Conservation (phyloP, 1,140 invertebrate species). For the Calliopsis andreniformis region DNA sequence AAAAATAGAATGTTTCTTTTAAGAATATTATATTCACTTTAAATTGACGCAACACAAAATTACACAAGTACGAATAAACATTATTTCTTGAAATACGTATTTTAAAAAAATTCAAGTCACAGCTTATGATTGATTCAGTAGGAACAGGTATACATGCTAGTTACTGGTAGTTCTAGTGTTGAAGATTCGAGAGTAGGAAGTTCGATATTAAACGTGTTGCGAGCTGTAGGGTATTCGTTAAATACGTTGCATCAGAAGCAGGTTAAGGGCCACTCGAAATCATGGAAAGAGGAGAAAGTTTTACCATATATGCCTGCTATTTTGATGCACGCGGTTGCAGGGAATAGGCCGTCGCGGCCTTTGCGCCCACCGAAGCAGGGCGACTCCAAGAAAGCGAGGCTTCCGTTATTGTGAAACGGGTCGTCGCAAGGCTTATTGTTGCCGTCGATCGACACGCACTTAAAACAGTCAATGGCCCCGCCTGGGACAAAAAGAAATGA, state of each 20-base stretch:
- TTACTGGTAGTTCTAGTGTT: no score
- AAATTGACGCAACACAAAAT: no score
- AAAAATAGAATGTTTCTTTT: no score
- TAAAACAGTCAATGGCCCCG: slow-evolving; percentile 95
- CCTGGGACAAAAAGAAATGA: slow-evolving; percentile 70
- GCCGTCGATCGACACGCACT: slow-evolving; percentile 95
- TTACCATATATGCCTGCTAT: slow-evolving; percentile 92
- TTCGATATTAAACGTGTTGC: not conserved
- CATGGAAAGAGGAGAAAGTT: slow-evolving; percentile 33
- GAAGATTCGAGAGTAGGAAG: not conserved
- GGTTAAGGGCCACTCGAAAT: slow-evolving; percentile 46
- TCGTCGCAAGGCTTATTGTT: slow-evolving; percentile 95
- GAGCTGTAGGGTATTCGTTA: slow-evolving; percentile 23
- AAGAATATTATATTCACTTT: no score
- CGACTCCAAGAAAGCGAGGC: slow-evolving; percentile 90
- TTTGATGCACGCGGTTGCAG: slow-evolving; percentile 98
- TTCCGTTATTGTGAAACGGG: slow-evolving; percentile 97
- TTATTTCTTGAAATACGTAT: no score
- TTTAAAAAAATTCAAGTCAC: no score
- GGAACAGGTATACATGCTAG: no score
- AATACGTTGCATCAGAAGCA: slow-evolving; percentile 27
- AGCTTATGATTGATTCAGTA: no score
- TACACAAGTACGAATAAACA: no score
- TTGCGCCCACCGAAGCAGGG: slow-evolving; percentile 97
- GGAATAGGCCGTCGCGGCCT: slow-evolving; percentile 95